These are phyloP conservation scores for Cinclus mexicanus DNA, from an alignment of 2,113 vertebrate genomes.

Conservation along the genomic window DNA sequence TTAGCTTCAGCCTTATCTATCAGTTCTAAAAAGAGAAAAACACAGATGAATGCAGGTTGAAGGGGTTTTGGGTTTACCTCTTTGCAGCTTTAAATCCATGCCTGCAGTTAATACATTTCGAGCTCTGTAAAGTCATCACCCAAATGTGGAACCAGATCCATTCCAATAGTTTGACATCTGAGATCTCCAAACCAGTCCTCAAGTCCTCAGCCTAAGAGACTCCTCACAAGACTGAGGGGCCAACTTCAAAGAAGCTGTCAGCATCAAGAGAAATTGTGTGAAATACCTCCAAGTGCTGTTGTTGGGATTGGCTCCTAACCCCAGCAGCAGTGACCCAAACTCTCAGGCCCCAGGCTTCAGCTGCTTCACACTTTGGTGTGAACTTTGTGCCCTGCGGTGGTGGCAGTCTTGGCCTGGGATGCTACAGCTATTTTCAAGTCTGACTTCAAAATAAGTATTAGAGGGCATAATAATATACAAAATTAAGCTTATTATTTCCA, in stretches of 20 bases:
- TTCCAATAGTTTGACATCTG: background rate
- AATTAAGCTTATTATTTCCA: background rate
- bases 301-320: background rate
- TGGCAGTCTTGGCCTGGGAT: background rate
- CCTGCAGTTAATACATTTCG: background rate
- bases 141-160: background rate
- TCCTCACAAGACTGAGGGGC: background rate
- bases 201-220: background rate
- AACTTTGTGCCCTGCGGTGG: background rate
- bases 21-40: background rate
- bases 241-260: background rate
- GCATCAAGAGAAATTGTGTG: background rate
- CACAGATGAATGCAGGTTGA: background rate
- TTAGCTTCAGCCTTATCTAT: background rate
- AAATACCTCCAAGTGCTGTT: background rate
- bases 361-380: background rate
- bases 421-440: background rate
- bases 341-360: background rate
- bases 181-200: background rate
- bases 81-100: background rate
- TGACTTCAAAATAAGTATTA: background rate
- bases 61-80: background rate
- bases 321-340: accelerated
- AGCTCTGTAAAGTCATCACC: background rate
- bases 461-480: background rate